Base-by-base conservation (phyloP, 2,888 invertebrate species). In the Steinernema hermaphroditum region DNA sequence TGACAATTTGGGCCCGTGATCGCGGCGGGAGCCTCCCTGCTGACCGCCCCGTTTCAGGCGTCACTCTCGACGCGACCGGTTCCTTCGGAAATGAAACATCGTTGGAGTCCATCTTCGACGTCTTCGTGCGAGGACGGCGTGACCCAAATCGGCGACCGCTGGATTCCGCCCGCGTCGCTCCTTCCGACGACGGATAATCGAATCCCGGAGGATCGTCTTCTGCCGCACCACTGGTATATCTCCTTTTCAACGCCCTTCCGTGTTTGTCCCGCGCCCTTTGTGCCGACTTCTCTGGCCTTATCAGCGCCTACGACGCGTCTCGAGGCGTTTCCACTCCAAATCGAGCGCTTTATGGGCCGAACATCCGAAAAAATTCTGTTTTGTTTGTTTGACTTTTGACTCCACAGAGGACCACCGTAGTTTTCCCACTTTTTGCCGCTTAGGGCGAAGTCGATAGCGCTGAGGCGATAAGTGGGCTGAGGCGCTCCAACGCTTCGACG, bases 1-100 rank as follows among this genome's bases (percentile, higher is more conserved):
- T 12, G 4, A 4, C 12, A 12, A 4, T 8, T 37, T 37, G n/a
- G n/a, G n/a, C n/a, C 37, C 12, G 37, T 12, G 37, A 37, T 37
- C 37, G 37, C 12, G 37, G 4, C 37, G 37, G 37, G 37, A 37
- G 37, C 37, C 37, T 37, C 37, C 37, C 37, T 37, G 37, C 37
- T 37, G 37, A 37, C 37, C 37, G 12, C 37, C 37, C 2, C 29
- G 32, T 62, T 54, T 62, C 62, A 62, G 62, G 32, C 62, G 62
- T 46, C 46, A 62, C 62, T 62, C 32, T 29, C 62, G 62, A 62
- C 27, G 27, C 62, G 62, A 62, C 62, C 62, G 62, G 62, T 62
- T 62, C 62, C 62, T 29, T 62, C 62, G 62, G 12, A 62, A 62
- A 62, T 62, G 62, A 62, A 62, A 62, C 62, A 62, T 62, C 62